Percentiles rank a stretch among this genome's conserved stretches.
phyloP scores from a whole-genome alignment of 92 coral and sea anemone genomes.

The Actinernus sp. region DNA sequence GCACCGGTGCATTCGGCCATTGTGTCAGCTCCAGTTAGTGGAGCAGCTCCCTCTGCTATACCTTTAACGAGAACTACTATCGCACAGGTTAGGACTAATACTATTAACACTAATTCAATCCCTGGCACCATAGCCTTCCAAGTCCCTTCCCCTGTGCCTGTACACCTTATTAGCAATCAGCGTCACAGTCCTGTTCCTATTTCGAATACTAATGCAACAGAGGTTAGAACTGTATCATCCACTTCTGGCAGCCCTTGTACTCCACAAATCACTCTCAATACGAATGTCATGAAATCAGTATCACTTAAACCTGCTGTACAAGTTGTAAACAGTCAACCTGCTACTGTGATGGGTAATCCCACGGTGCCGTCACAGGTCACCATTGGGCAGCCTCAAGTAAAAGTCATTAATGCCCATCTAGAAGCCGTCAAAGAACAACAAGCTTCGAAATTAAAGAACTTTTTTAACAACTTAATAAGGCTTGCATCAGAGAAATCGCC shows the following conservation, averaged over 20 bases:
- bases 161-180: background rate
- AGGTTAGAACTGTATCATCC: background rate
- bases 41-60: background rate
- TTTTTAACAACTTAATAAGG: conserved; percentile 86
- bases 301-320: background rate
- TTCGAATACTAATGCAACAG: background rate
- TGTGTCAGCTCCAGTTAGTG: conserved; percentile 12
- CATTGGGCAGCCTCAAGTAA: conserved; percentile 65
- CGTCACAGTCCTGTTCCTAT: background rate
- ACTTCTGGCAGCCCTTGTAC: background rate
- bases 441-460: conserved; percentile 85
- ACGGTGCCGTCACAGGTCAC: conserved; percentile 26
- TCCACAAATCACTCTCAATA: background rate
- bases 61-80: conserved; percentile 44
- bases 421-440: conserved; percentile 86
- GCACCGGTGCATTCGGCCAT: conserved; percentile 46
- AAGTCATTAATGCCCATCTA: conserved; percentile 43
- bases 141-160: conserved; percentile 26
- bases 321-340: background rate
- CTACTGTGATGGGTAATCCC: background rate
- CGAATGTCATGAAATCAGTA: background rate
- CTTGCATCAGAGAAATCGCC: conserved; percentile 97
- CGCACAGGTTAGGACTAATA: conserved; percentile 28
- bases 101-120: conserved; percentile 19
- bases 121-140: conserved; percentile 37